Evolutionary conservation across 2,888 invertebrate species (phyloP), one percentile per base, ranked within the genome.

Genomic region (Pandemis heparana): DNA sequence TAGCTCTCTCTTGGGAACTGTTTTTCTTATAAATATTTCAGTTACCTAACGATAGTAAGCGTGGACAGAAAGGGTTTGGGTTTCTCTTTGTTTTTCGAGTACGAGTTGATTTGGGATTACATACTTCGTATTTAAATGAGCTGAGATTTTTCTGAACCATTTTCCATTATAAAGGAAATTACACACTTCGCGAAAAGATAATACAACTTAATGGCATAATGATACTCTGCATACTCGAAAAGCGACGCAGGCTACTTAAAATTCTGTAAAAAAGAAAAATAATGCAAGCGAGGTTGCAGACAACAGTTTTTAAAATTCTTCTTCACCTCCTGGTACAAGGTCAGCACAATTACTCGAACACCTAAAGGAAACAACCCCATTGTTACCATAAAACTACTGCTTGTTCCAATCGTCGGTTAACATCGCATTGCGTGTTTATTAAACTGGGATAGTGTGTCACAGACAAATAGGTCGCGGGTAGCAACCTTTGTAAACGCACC

Each of bases 401-500:
- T 39, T 53, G 41, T 56, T 59, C 46, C 63, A 48, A 46, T 73
- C 68, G 51, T 39, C 38, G 10, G 16, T 63, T 14, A 16, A n/a
- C 51, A 74, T 67, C 71, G 71, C 68, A 71, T 68, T 65, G 71
- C 75, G 71, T 80, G 62, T 61, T 70, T 41, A 66, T 14, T 56
- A 69, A 77, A 73, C 38, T 72, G 60, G 75, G 73, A 74, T 75
- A 78, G 67, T 77, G 70, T 75, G 75, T 71, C 79, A 70, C 71
- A 70, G 59, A 78, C 71, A 77, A 78, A 78, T 79, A 75, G 77
- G 74, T 77, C 74, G 74, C 76, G 59, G 61, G 51, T 51, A 76
- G 69, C 62, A 85, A 83, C 86, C 87, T 86, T 81, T 78, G 79
- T 78, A 77, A 82, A 85, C 85, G 82, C 86, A 87, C 89, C 90